Evolutionary conservation across 2,888 invertebrate species (phyloP).

Genomic region (Orthosia incerta): DNA sequence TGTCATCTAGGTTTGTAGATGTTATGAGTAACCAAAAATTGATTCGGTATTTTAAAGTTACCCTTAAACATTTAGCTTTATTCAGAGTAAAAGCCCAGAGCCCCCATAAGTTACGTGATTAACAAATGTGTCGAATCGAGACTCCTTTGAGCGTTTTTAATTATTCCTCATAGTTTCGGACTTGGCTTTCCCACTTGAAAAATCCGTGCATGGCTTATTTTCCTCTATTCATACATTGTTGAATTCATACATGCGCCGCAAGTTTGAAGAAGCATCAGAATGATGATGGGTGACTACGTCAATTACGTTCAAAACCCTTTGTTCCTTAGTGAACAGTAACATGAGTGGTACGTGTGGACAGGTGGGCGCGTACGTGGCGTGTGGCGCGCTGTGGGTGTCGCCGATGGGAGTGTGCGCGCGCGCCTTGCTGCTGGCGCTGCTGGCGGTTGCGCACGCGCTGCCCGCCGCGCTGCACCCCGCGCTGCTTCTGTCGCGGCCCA

Average conservation of each 20-base stretch:
- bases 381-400: constrained; percentile 84
- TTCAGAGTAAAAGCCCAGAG: too few species aligned
- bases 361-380: constrained; percentile 83
- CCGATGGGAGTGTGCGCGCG: constrained; percentile 81
- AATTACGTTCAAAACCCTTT: background rate
- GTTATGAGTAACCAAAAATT: background rate
- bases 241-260: too few species aligned
- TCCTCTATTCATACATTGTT: too few species aligned
- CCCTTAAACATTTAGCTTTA: too few species aligned
- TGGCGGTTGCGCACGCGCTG: constrained; percentile 77
- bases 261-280: too few species aligned
- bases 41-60: background rate
- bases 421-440: constrained; percentile 71
- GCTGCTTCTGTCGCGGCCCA: constrained; percentile 75
- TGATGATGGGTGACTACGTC: too few species aligned
- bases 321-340: background rate
- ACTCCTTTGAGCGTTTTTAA: too few species aligned
- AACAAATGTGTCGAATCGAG: too few species aligned
- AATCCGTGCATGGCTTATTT: too few species aligned
- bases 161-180: too few species aligned
- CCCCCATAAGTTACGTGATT: too few species aligned
- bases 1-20: background rate
- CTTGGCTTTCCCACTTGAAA: too few species aligned
- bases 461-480: constrained; percentile 79
- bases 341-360: constrained; percentile 50